phyloP scores from a whole-genome alignment of 2,113 vertebrate genomes.

The Sinocyclocheilus anophthalmus region DNA sequence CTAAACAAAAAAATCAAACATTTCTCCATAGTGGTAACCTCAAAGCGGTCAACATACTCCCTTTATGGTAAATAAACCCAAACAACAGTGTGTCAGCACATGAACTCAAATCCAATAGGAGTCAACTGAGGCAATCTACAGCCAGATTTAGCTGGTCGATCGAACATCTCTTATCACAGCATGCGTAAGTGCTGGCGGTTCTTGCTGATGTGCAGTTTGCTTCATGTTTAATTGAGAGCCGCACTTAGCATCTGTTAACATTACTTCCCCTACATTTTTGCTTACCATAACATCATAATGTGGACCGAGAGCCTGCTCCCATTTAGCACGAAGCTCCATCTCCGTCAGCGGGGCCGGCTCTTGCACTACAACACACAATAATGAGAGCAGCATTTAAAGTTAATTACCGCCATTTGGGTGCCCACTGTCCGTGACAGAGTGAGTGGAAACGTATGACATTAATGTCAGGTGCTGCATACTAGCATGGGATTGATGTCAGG shows the following conservation, averaged over 20 bases:
- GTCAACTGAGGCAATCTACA: constrained; percentile 26
- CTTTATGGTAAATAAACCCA: constrained; percentile 8
- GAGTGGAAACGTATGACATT: constrained; percentile 37
- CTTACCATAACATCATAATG: constrained; percentile 92
- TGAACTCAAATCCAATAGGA: constrained; percentile 26
- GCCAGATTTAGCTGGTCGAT: constrained; percentile 38
- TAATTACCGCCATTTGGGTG: constrained; percentile 39
- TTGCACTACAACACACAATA: constrained; percentile 65
- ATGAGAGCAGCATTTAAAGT: constrained; percentile 41
- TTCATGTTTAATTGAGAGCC: background rate
- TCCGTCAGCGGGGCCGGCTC: constrained; percentile 63
- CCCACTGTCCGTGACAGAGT: constrained; percentile 6
- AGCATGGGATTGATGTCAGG: constrained; percentile 5
- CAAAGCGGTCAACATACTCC: background rate
- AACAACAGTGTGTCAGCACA: constrained; percentile 30
- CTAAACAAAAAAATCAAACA: background rate
- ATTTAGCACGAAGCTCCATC: constrained; percentile 82
- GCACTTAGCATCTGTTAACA: constrained; percentile 28
- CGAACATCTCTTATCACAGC: constrained; percentile 30
- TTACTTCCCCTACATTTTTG: constrained; percentile 15
- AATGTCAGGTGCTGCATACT: constrained; percentile 28
- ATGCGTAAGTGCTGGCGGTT: constrained; percentile 25
- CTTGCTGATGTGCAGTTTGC: constrained; percentile 26
- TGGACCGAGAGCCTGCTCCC: constrained; percentile 88
- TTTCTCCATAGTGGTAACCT: background rate